Percentiles rank a stretch among this genome's conserved stretches.
Conservation (phyloP, 2,888 invertebrate genomes). For the Microplitis deprimator region DNA sequence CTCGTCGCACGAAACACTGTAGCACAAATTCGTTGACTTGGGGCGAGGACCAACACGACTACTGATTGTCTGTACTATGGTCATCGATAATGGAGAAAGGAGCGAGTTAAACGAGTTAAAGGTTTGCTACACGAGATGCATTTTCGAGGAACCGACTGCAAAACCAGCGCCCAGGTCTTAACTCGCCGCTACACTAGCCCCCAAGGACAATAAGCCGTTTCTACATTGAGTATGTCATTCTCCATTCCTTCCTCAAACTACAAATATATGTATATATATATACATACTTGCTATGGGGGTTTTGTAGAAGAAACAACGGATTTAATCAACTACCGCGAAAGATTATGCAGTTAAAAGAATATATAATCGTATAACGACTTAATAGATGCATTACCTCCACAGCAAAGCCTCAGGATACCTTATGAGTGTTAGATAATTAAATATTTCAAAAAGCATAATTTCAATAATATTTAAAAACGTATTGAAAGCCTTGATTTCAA, state of each 20-base stretch:
- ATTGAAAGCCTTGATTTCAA: no score
- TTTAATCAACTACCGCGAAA: conserved; percentile 50
- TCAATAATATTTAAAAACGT: no score
- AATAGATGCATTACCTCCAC: conserved; percentile 44
- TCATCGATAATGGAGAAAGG: conserved; percentile 1
- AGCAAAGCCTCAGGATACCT: conserved; percentile 13
- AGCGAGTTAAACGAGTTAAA: conserved; percentile 18
- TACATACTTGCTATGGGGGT: background rate
- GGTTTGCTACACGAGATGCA: conserved; percentile 30
- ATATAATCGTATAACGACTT: conserved; percentile 48
- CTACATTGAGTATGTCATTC: background rate
- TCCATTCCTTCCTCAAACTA: conserved; percentile 8
- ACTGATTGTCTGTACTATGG: background rate
- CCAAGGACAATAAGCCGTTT: background rate
- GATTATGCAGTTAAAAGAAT: conserved; percentile 28
- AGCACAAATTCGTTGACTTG: conserved; percentile 27
- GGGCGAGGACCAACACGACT: conserved; percentile 23
- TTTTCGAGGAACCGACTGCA: conserved; percentile 32
- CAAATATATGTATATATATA: conserved; percentile 2
- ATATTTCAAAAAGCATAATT: no score
- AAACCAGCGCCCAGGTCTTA: background rate
- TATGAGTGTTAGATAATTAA: background rate
- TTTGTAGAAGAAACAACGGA: conserved; percentile 2
- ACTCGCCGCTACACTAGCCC: background rate
- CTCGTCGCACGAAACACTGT: background rate